Base-by-base conservation (phyloP, 2,888 invertebrate genomes). In the Synanthedon vespiformis region DNA sequence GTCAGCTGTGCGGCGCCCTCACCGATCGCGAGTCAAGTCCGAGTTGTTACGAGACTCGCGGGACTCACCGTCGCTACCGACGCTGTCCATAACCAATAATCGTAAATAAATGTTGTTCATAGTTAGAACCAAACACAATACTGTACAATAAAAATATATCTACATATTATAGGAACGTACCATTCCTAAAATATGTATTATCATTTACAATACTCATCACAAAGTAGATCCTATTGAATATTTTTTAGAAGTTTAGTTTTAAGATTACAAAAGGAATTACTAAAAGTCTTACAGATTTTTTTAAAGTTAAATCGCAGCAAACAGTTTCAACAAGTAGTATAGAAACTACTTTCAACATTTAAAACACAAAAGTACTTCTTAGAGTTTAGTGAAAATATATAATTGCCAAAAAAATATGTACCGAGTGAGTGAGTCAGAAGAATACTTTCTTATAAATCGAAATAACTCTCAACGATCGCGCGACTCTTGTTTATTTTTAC, bases 11-110 rank as follows among this genome's bases (percentile, higher is more conserved):
- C 34, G 66, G 71, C 74, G 74, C 76, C 81, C 83, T 76, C 74
- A 63, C 62, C 61, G 67, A 62, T 60, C 62, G 67, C 70, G 57
- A 56, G 61, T 71, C 61, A 73, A 77, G 85, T 83, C 83, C 83
- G 77, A 79, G 75, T 70, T 74, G 77, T 86, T 86, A 87, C 83
- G 87, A 86, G 77, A 65, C 87, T 78, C 84, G 56, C 73, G 86
- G 85, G 86, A 87, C 67, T 65, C 58, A 62, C 65, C 67, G 70
- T 72, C 73, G 71, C 76, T 80, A 78, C 83, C 83, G 80, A 79
- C 78, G 81, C 77, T 69, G 77, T 80, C 85, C 76, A 85, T 87
- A 85, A 86, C 84, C 87, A 85, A 87, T 86, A 86, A 87, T 74
- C 86, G 83, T 87, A 86, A 87, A 86, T 87, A 85, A 85, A 79